Evolutionary conservation across 2,113 vertebrate genomes (phyloP), one percentile per base, ranked within the genome.

Genomic region (Scomber scombrus): DNA sequence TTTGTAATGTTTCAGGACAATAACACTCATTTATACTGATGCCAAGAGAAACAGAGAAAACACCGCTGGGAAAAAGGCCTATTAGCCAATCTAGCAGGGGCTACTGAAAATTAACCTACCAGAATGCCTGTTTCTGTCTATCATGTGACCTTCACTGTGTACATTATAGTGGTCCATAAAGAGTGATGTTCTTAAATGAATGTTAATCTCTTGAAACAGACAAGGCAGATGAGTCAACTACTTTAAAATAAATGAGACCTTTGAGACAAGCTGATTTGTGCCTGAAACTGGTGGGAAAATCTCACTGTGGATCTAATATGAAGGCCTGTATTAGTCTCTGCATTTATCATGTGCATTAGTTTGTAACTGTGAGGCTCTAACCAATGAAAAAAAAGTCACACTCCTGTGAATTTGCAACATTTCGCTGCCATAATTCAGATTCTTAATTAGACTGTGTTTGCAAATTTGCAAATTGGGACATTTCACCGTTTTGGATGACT

Each of bases 401-500:
- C 5, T 31, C 26, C 23, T 19, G 40, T 45, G 47, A 13, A 23
- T 51, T 23, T 62, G 29, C 10, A n/a, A 54, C 31, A 16, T 19
- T 26, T 49, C 2, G 1, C 51, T 55, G 34, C 46, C 18, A 50
- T 55, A 26, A 62, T 56, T 67, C 56, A 9, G 34, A 60, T 45
- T 69, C 31, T 49, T 58, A 75, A 51, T 70, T 57, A 34, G 31
- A 40, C 55, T 16, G 23, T 47, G 56, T 51, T 70, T 68, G 46
- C 23, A 26, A 26, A 45, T 78, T 75, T 69, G 57, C 40, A 50
- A 69, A 61, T 5, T 8, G 45, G 50, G 43, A 65, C 62, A 62
- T 67, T 67, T 77, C 2, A 11, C 43, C 54, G 21, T 26, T 62
- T 70, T 75, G 12, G 55, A 52, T 72, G 65, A 29, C 31, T 77